Conservation (phyloP, 2,888 invertebrate species). For the Cryptocephalus primarius region DNA sequence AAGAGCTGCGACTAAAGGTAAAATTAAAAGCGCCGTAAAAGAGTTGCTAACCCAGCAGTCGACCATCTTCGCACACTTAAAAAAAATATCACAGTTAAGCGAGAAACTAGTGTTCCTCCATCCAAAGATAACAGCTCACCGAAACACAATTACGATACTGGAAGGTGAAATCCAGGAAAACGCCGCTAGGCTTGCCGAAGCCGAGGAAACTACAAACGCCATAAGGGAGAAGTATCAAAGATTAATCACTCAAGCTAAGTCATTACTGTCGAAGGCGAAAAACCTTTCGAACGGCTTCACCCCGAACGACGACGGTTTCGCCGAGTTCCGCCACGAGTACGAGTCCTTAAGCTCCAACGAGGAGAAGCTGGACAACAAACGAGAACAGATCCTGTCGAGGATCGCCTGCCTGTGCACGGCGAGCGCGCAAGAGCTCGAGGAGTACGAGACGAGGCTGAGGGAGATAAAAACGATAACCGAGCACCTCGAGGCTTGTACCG, state of each 20-base stretch:
- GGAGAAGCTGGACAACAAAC: conserved; percentile 43
- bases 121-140: conserved; percentile 17
- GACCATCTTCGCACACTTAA: background rate
- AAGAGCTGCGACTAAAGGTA: conserved; percentile 22
- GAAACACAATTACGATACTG: conserved; percentile 22
- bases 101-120: no score
- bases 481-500: conserved; percentile 38
- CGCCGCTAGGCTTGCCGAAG: conserved; percentile 22
- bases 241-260: conserved; percentile 37
- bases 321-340: conserved; percentile 42
- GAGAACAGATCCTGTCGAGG: conserved; percentile 48
- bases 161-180: conserved; percentile 30
- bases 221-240: conserved; percentile 27
- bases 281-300: conserved; percentile 43
- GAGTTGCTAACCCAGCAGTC: background rate
- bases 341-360: conserved; percentile 43
- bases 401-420: conserved; percentile 53
- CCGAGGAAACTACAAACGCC: conserved; percentile 28
- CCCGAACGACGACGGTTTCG: conserved; percentile 46
- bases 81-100: no score
- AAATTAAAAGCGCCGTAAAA: background rate
- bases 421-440: conserved; percentile 48
- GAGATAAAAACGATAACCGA: conserved; percentile 42
- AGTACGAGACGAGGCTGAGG: conserved; percentile 49
- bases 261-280: conserved; percentile 44